Evolutionary conservation across 1,140 invertebrate species (phyloP), one percentile per base, ranked within the genome.

Genomic region (Magallana gigas): DNA sequence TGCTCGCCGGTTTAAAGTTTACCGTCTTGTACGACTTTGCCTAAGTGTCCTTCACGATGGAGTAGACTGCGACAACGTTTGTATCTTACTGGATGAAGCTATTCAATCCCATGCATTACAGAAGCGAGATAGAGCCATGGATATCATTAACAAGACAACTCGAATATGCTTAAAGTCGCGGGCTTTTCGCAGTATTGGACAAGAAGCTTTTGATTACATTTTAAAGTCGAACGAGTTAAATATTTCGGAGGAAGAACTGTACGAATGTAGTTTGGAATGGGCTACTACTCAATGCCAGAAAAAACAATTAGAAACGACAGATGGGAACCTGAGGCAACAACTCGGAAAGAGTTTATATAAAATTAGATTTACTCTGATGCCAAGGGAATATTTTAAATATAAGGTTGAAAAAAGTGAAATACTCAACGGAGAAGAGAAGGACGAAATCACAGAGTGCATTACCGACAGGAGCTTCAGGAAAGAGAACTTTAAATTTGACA

Each of bases 1-100:
- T 97, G 91, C 97, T 96, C 57, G 96, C 96, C 1, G 97, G 97
- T 91, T 97, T 96, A 92, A 97, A 97, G 1, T 97, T 97, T 96
- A 97, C 96, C 1, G 97, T 97, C 8, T 93, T 97, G 60, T 97
- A 97, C 91, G 97, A 97, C 3, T 96, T 89, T 98, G 97, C 94
- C 97, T 97, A 1, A 96, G 97, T 90, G 97, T 97, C 94, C 94
- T 98, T 9, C 96, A 97, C 91, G 96, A 96, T 18, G 97, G 97
- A 93, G 95, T 97, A 56, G 96, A 96, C 23, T 96, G 96, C 29
- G 97, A 97, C 88, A 97, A 97, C 95, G 97, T 97, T 12, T 97
- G 89, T 83, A 29, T 29, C 23, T 76, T 76, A 36, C 29, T 76
- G 36, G 68, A 76, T 29, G 23, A 76, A 76, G 23, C 68, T 12